These are phyloP conservation scores for Thalassaphorura encarpata DNA, from an alignment of 1,140 invertebrate genomes.

Conservation along the genomic window DNA sequence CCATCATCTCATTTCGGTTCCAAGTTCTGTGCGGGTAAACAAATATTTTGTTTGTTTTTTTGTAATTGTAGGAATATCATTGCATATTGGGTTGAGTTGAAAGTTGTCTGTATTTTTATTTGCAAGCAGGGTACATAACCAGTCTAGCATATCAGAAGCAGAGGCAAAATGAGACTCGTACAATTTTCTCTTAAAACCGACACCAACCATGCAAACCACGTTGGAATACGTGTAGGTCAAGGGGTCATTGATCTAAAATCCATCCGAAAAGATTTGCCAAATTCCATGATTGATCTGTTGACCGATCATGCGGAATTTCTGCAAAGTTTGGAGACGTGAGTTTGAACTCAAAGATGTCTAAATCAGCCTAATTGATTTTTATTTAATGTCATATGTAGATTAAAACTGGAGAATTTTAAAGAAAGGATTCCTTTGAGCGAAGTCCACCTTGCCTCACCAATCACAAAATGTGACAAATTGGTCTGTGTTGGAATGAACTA, in stretches of 20 bases:
- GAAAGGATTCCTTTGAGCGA: slow-evolving; percentile 10
- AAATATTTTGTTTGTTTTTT: too few species aligned
- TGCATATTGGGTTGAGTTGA: too few species aligned
- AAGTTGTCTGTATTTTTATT: too few species aligned
- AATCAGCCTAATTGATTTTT: background rate
- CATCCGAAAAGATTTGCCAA: background rate
- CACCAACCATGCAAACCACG: background rate
- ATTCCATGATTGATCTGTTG: slow-evolving; percentile 13
- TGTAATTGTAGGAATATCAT: too few species aligned
- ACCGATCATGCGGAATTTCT: background rate
- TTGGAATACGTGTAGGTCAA: slow-evolving; percentile 14
- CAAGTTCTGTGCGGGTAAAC: too few species aligned
- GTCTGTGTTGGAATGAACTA: slow-evolving; percentile 71
- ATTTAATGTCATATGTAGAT: background rate
- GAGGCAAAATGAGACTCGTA: slow-evolving; percentile 25
- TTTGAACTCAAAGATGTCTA: background rate
- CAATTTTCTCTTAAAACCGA: slow-evolving; percentile 18
- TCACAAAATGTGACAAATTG: slow-evolving; percentile 62
- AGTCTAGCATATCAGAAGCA: too few species aligned
- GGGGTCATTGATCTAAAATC: slow-evolving; percentile 9
- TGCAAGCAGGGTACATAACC: too few species aligned
- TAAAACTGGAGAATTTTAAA: slow-evolving; percentile 4
- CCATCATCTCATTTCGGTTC: too few species aligned
- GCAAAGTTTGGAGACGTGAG: slow-evolving; percentile 19
- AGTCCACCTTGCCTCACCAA: slow-evolving; percentile 48